Evolutionary conservation across 1,140 invertebrate species (phyloP), one percentile per base, ranked within the genome.

Genomic region (Sitobion miscanthi): DNA sequence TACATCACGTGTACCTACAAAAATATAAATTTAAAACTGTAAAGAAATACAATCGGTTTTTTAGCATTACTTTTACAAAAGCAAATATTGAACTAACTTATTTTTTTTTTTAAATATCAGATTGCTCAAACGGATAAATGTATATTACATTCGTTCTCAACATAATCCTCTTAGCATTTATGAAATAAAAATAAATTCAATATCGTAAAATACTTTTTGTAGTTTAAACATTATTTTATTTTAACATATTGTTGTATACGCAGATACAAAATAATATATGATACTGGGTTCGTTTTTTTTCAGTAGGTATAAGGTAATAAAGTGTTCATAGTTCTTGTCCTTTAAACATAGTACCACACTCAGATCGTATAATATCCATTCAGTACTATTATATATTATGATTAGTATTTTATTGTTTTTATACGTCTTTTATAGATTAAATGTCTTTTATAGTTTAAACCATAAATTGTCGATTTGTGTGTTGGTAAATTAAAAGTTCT

Each of bases 391-490:
- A 69, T 77, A 77, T 77, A 77, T 77, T n/a, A 77, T 77, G 62
- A 77, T 77, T 77, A 77, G n/a, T 77, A 77, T 77, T 77, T 77
- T n/a, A 77, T 77, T 77, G 62, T 77, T 77, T 77, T 77, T 77
- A 77, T 77, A 77, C 8, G 62, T n/a, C 62, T 30, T 69, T 69
- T 69, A 69, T 69, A 69, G 62, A 69, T 69, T 69, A 69, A 69
- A 69, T 69, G 30, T 77, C 6, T n/a, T 77, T 77, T 77, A 77
- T 77, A 17, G 62, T 77, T 77, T 77, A 17, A 77, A n/a, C 62
- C 14, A 77, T 77, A 77, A 77, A 77, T 77, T 77, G 14, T 77
- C 62, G 0, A 77, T 77, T 77, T 35, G 62, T 77, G 14, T 17
- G n/a, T n/a, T 77, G 62, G 30, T 77, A 77, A 77, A 77, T 69